A percentile compares a stretch with the other conserved stretches of the same genome.
Evolutionary conservation across 2,113 vertebrate species (phyloP).

Genomic region (Tachycineta bicolor): DNA sequence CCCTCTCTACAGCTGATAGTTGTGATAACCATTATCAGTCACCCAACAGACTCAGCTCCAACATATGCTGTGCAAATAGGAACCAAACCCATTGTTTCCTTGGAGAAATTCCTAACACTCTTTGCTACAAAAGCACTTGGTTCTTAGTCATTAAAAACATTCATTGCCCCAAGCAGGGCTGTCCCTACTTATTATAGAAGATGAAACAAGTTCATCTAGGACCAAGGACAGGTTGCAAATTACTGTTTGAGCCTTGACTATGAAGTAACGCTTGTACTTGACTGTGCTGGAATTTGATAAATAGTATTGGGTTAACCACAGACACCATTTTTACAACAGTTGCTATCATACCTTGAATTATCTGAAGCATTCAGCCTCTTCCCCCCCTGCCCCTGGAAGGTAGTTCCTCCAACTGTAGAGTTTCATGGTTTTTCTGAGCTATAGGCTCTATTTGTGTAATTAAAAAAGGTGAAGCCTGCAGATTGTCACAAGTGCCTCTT

Average conservation of each 20-base stretch:
- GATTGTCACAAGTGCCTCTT: neutral
- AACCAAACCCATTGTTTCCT: neutral
- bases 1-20: neutral
- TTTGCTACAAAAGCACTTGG: neutral
- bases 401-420: neutral
- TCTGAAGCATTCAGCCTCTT: neutral
- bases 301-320: neutral
- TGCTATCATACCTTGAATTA: neutral
- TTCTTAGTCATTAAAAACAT: neutral
- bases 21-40: neutral
- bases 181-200: neutral
- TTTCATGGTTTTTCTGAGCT: neutral
- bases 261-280: neutral
- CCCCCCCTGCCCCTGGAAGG: fast-evolving
- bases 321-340: neutral
- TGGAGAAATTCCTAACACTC: neutral
- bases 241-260: neutral
- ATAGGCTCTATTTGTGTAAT: neutral
- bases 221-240: neutral
- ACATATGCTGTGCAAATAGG: neutral
- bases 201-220: neutral
- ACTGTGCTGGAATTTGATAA: neutral
- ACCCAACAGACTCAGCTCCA: neutral
- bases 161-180: neutral
- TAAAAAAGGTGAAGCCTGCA: neutral